These are phyloP conservation scores for Cyclura pinguis DNA, from an alignment of 2,797 vertebrate species.

Conservation along the genomic window DNA sequence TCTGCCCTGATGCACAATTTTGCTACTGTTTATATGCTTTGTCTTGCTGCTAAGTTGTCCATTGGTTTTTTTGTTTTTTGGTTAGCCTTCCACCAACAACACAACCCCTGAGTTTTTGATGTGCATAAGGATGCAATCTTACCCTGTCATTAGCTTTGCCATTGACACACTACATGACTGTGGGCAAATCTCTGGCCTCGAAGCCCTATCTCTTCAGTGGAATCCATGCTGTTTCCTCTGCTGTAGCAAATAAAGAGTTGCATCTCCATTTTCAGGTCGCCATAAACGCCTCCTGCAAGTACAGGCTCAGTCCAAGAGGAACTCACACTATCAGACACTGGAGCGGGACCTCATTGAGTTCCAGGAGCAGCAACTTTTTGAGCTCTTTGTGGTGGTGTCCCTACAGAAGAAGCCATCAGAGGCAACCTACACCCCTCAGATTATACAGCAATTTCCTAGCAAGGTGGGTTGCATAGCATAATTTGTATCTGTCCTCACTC, in stretches of 20 bases:
- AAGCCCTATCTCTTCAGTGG: neutral
- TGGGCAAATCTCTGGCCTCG: neutral
- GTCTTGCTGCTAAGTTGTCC: neutral
- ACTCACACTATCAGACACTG: conserved; percentile 92
- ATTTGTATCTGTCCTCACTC: neutral
- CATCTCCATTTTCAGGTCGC: conserved; percentile 68
- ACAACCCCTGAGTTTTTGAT: neutral
- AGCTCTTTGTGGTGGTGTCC: conserved; percentile 97
- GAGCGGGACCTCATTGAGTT: conserved; percentile 95
- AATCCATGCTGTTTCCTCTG: neutral
- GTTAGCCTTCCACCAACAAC: no score
- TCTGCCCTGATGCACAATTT: neutral
- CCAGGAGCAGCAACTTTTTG: conserved; percentile 95
- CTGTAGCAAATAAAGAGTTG: neutral
- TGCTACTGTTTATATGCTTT: neutral
- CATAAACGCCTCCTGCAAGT: conserved; percentile 83
- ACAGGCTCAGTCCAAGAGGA: conserved; percentile 87
- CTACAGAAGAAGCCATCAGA: conserved; percentile 87
- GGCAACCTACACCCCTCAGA: conserved; percentile 86
- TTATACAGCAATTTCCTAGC: conserved; percentile 96
- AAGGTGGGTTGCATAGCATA: conserved; percentile 81
- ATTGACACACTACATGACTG: neutral
- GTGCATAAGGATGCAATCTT: neutral
- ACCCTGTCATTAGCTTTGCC: neutral
- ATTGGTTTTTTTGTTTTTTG: neutral